A percentile compares a stretch with the other conserved stretches of the same genome.
Conservation (phyloP, 2,888 invertebrate genomes). For the Congeria kusceri region DNA sequence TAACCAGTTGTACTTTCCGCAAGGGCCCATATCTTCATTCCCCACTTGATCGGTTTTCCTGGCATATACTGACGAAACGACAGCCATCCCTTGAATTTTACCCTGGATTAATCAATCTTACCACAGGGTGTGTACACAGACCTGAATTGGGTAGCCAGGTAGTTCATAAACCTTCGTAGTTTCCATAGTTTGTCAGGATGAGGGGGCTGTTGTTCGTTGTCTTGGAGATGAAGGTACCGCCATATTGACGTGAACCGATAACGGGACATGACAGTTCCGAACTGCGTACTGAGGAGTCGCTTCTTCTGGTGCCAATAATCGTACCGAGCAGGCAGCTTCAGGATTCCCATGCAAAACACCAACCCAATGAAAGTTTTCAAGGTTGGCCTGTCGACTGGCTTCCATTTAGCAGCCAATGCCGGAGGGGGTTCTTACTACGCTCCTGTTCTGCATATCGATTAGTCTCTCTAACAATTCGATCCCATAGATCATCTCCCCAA, state of each 20-base stretch:
- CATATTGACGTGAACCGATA: slow-evolving; percentile 24
- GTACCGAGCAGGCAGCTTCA: no score
- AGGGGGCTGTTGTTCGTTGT: slow-evolving; percentile 20
- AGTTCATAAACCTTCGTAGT: slow-evolving; percentile 11
- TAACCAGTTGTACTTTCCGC: slow-evolving; percentile 37
- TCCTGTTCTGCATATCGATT: no score
- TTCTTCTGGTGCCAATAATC: no score
- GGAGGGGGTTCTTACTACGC: no score
- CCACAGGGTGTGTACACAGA: slow-evolving; percentile 27
- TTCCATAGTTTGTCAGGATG: slow-evolving; percentile 6
- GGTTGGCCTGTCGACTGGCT: no score
- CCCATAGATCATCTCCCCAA: no score
- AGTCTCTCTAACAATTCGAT: no score
- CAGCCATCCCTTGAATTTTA: slow-evolving; percentile 55
- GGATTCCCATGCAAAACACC: no score
- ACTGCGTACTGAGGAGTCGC: background rate
- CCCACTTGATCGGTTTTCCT: slow-evolving; percentile 47
- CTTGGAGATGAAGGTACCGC: slow-evolving; percentile 33
- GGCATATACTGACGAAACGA: slow-evolving; percentile 56
- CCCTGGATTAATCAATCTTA: slow-evolving; percentile 46
- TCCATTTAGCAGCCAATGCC: no score
- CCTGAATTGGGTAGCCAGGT: slow-evolving; percentile 16
- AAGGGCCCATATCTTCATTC: slow-evolving; percentile 41
- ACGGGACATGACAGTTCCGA: slow-evolving; percentile 24
- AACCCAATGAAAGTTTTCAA: no score